Conservation (phyloP, 2,888 invertebrate species). For the Apamea monoglypha region DNA sequence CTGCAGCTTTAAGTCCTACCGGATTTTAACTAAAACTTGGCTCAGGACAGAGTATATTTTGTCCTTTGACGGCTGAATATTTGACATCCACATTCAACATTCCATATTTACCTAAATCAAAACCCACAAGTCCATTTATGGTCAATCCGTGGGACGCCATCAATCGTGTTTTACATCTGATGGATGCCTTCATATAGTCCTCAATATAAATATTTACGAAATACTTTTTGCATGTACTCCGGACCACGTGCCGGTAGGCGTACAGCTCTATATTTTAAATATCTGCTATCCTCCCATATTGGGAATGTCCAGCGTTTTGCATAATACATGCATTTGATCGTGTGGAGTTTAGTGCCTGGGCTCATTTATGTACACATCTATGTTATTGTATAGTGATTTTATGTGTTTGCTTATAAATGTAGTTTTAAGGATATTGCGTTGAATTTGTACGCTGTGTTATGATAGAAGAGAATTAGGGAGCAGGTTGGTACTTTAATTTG, state of each 20-base stretch:
- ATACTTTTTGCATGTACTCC: conserved; percentile 59
- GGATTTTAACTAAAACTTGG: background rate
- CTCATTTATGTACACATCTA: conserved; percentile 53
- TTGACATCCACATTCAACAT: conserved; percentile 16
- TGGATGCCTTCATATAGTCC: conserved; percentile 65
- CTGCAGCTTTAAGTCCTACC: background rate
- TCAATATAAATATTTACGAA: conserved; percentile 74
- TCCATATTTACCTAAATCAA: conserved; percentile 53
- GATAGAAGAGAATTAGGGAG: background rate
- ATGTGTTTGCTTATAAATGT: conserved; percentile 24
- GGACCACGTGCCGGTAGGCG: conserved; percentile 62
- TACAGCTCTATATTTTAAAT: conserved; percentile 67
- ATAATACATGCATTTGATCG: conserved; percentile 73
- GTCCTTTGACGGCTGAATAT: background rate
- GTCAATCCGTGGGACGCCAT: conserved; percentile 58
- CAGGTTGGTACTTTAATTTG: background rate
- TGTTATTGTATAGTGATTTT: conserved; percentile 25
- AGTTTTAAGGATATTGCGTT: background rate
- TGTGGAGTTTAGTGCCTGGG: conserved; percentile 61
- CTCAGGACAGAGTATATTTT: background rate
- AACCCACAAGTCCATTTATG: conserved; percentile 26
- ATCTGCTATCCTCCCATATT: conserved; percentile 72
- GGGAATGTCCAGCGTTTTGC: conserved; percentile 68
- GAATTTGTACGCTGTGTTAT: background rate
- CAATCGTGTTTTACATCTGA: conserved; percentile 68